phyloP scores from a whole-genome alignment of 2,797 vertebrate genomes.

The Neomorphus geoffroyi region DNA sequence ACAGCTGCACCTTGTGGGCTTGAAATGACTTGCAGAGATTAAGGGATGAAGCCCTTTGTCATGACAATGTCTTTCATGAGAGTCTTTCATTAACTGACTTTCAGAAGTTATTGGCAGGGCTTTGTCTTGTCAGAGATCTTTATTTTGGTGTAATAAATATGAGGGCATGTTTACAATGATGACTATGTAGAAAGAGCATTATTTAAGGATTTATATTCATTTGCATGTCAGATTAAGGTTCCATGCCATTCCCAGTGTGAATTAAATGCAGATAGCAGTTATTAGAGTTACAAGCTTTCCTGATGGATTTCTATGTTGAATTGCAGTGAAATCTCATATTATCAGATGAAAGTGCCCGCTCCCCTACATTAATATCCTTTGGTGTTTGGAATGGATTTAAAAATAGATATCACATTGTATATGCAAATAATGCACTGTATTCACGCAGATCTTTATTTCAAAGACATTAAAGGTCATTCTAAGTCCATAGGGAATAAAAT shows the following conservation, averaged over 20 bases:
- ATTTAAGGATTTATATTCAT: constrained; percentile 5
- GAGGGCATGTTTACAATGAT: background rate
- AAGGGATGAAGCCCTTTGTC: background rate
- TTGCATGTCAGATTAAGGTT: constrained; percentile 11
- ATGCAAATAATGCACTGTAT: background rate
- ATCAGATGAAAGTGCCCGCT: background rate
- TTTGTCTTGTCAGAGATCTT: background rate
- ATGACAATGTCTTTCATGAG: background rate
- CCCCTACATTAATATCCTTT: constrained; percentile 3
- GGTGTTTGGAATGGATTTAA: background rate
- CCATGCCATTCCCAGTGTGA: background rate
- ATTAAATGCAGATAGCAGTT: constrained; percentile 2
- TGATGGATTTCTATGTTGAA: background rate
- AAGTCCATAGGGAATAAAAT: background rate
- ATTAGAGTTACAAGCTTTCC: background rate
- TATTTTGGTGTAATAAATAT: background rate
- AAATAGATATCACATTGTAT: background rate
- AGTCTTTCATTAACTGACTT: background rate
- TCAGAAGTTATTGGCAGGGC: background rate
- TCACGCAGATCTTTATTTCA: background rate
- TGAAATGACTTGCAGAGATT: background rate
- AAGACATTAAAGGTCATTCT: background rate
- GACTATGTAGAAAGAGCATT: background rate
- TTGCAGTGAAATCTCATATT: background rate
- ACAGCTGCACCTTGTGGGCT: constrained; percentile 45